Conservation (phyloP, 2,113 vertebrate species). For the Nipponia nippon region DNA sequence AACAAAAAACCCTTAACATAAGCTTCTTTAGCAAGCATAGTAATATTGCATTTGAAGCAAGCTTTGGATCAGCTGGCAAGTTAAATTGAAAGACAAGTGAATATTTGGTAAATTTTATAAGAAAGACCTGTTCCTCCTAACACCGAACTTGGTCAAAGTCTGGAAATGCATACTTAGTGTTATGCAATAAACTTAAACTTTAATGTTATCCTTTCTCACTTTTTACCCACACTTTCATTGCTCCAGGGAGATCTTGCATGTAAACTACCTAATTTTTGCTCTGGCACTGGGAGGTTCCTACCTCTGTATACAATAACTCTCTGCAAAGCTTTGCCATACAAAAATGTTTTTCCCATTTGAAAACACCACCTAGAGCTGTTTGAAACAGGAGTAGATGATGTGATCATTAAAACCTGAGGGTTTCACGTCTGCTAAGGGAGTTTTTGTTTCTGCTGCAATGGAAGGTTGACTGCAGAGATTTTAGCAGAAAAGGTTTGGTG, state of each 20-base stretch:
- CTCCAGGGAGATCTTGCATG: not conserved
- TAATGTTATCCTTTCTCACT: not conserved
- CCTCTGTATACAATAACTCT: not conserved
- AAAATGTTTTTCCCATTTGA: not conserved
- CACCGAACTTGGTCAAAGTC: not conserved
- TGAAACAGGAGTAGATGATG: not conserved
- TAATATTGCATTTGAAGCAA: not conserved
- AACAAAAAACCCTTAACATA: not conserved
- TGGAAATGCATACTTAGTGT: not conserved
- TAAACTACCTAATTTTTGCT: conserved; percentile 4
- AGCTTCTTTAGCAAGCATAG: not conserved
- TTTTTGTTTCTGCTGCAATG: not conserved
- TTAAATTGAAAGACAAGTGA: not conserved
- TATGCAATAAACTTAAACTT: not conserved
- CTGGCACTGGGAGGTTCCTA: not conserved
- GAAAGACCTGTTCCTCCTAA: not conserved
- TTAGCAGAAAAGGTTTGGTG: not conserved
- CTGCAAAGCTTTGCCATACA: not conserved
- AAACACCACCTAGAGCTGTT: not conserved
- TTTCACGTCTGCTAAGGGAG: not conserved
- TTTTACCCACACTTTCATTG: not conserved
- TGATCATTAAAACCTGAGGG: not conserved
- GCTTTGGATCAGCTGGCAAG: not conserved
- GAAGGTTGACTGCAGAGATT: not conserved
- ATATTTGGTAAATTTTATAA: not conserved